Evolutionary conservation across 2,113 vertebrate species (phyloP).

Genomic region (Trematomus loennbergii): DNA sequence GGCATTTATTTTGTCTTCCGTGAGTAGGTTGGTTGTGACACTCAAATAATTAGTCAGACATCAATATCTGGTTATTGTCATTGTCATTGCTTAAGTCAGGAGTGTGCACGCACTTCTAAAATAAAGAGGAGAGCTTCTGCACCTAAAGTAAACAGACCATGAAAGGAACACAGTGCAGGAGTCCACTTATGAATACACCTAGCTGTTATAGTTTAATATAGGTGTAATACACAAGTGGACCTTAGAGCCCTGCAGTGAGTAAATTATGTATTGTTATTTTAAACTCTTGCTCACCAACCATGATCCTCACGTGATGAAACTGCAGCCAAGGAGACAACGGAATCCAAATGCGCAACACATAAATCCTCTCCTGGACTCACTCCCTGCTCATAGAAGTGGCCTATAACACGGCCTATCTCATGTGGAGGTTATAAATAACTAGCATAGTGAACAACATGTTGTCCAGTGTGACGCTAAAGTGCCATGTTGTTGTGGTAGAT

Average conservation of each 20-base stretch:
- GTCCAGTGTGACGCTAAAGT: conserved; percentile 11
- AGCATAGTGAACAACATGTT: conserved; percentile 46
- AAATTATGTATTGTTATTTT: conserved; percentile 65
- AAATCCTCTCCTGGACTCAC: not conserved
- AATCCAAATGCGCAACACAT: not conserved
- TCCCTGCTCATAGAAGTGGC: not conserved
- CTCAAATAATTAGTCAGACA: not conserved
- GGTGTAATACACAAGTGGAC: too few relatives aligned
- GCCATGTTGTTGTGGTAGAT: not conserved
- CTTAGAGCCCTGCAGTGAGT: too few relatives aligned
- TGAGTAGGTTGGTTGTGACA: not conserved
- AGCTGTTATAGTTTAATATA: too few relatives aligned
- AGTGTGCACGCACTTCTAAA: too few relatives aligned
- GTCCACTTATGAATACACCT: too few relatives aligned
- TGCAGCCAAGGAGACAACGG: not conserved
- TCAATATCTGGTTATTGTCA: not conserved
- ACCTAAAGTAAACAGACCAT: too few relatives aligned
- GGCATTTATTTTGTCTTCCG: not conserved
- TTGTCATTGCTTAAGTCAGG: conserved; percentile 78
- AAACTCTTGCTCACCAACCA: conserved; percentile 61
- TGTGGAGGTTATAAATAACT: conserved; percentile 66
- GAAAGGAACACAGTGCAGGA: too few relatives aligned
- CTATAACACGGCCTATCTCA: conserved; percentile 23
- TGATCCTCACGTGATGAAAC: not conserved
- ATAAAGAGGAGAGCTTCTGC: too few relatives aligned